These are phyloP conservation scores for Oegoconia quadripuncta DNA, from an alignment of 2,888 invertebrate species.

Conservation along the genomic window DNA sequence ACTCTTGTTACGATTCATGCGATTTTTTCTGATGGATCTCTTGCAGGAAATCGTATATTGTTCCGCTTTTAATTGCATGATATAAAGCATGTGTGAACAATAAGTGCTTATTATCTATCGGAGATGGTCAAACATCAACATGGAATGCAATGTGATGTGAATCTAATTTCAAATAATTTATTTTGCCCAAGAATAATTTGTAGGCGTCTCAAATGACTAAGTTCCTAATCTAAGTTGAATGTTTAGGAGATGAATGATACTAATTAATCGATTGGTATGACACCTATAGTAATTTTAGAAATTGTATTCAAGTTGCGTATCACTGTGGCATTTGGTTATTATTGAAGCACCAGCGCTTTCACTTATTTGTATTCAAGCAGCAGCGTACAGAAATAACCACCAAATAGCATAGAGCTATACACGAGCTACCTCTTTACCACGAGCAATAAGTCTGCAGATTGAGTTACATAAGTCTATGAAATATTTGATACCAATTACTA, in stretches of 20 bases:
- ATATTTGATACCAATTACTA: too few species aligned
- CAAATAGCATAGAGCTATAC: constrained; percentile 13
- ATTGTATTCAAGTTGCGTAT: constrained; percentile 34
- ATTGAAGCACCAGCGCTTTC: constrained; percentile 38
- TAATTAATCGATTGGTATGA: constrained; percentile 8
- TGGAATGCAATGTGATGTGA: too few species aligned
- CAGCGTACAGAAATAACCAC: constrained; percentile 20
- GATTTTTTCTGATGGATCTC: constrained; percentile 21
- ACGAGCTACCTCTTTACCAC: constrained; percentile 1
- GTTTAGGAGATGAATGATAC: constrained; percentile 5
- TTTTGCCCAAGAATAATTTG: too few species aligned
- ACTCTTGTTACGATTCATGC: constrained; percentile 53
- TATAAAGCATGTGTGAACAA: background rate
- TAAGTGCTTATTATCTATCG: too few species aligned
- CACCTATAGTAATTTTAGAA: constrained; percentile 22
- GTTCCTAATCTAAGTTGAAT: background rate
- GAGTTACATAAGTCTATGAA: background rate
- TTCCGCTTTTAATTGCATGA: constrained; percentile 19
- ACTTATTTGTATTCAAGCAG: constrained; percentile 35
- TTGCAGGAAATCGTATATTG: constrained; percentile 14
- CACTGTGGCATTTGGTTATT: constrained; percentile 42
- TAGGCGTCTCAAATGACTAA: too few species aligned
- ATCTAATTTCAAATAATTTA: too few species aligned
- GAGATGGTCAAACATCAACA: too few species aligned
- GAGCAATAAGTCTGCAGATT: background rate